Evolutionary conservation across 1,140 invertebrate genomes (phyloP), one percentile per base, ranked within the genome.

Genomic region (Littorina saxatilis): DNA sequence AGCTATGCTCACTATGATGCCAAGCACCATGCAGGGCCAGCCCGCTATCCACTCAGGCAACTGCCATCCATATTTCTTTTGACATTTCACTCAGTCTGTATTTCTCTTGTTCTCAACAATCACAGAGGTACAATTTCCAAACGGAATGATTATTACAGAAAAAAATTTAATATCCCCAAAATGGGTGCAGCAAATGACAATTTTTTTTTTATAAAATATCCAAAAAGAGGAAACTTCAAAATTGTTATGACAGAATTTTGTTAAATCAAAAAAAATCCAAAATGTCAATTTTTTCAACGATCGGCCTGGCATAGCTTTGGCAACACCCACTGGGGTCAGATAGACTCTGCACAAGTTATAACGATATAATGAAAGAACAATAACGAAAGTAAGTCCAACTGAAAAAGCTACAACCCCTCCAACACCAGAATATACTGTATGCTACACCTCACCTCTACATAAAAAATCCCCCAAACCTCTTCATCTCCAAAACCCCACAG

Each of bases 1-100:
- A 78, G 76, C 58, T 78, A 78, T 78, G 76, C 76, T 78, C 55
- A 11, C 9, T 20, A 40, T 78, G 55, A 35, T 78, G 55, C 76
- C 58, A 73, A 37, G n/a, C n/a, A 61, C 27, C 58, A 29, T 23
- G 58, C 27, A 4, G 7, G 58, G 20, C 27, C 7, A 61, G 58
- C 58, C 58, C 27, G 27, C 20, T 61, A 4, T 23, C 58, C 23
- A 61, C 58, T 23, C 4, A n/a, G 43, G 43, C 43, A 47, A 5
- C 43, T 47, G 7, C 17, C 17, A 5, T 47, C 17, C 17, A 61
- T n/a, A 61, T 23, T 23, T 61, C 58, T 61, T 61, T 61, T 23
- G 5, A 29, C 4, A 61, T 61, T n/a, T n/a, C n/a, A n/a, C n/a
- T 61, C 27, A 47, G 43, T 11, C 58, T 61, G 58, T 61, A 61